Evolutionary conservation across 2,797 vertebrate genomes (phyloP).

Genomic region (Hozukius guyotensis): DNA sequence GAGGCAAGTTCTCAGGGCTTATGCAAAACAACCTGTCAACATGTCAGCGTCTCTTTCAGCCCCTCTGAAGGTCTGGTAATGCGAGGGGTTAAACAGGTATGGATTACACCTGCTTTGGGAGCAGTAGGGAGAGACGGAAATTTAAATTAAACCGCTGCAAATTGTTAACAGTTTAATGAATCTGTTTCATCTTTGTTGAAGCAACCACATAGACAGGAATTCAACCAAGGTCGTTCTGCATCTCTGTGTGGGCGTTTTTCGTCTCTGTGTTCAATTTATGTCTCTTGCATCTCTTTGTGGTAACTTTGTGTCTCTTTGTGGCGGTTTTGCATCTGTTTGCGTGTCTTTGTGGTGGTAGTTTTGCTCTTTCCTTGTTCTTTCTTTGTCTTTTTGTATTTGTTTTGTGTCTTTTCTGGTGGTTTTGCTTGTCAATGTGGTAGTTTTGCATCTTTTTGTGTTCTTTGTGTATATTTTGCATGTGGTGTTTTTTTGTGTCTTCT

Average conservation of each 20-base stretch:
- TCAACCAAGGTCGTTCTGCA: neutral
- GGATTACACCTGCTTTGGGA: conserved; percentile 14
- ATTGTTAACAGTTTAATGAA: neutral
- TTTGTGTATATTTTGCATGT: neutral
- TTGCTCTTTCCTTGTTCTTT: neutral
- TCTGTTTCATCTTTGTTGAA: neutral
- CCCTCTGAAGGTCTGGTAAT: conserved; percentile 14
- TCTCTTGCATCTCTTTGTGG: neutral
- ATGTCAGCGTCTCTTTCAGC: conserved; percentile 6
- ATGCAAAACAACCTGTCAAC: conserved; percentile 47
- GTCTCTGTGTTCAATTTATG: neutral
- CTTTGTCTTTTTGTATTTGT: neutral
- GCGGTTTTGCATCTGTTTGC: neutral
- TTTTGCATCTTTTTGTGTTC: neutral
- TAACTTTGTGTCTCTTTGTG: neutral
- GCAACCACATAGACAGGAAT: neutral
- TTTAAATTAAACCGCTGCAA: conserved; percentile 1
- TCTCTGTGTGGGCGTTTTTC: neutral
- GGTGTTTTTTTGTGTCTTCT: neutral
- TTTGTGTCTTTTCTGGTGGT: neutral
- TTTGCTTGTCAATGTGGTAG: no score
- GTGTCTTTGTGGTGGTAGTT: neutral
- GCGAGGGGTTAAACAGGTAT: conserved; percentile 14
- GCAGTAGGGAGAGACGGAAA: neutral
- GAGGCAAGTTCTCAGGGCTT: conserved; percentile 20